These are phyloP conservation scores for Macaria liturata DNA, from an alignment of 2,888 invertebrate species.

Conservation along the genomic window DNA sequence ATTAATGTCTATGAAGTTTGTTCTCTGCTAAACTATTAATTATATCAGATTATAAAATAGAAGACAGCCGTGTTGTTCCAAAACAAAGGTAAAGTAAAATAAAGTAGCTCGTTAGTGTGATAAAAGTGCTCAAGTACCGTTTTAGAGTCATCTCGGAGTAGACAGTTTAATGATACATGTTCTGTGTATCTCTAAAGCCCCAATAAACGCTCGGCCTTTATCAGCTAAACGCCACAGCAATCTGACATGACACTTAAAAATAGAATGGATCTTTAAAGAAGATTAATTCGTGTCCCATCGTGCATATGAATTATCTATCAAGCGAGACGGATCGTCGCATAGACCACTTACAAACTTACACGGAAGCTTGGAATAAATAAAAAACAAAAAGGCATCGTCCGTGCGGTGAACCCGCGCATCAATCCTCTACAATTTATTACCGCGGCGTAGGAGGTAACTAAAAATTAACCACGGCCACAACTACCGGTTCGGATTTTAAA, in stretches of 20 bases:
- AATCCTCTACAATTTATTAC: constrained; percentile 67
- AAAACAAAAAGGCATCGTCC: constrained; percentile 34
- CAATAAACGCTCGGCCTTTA: constrained; percentile 43
- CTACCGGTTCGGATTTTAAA: constrained; percentile 69
- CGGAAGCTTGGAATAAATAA: constrained; percentile 47
- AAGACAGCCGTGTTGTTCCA: too few relatives aligned
- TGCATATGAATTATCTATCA: constrained; percentile 59
- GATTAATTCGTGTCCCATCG: constrained; percentile 57
- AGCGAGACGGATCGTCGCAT: constrained; percentile 66
- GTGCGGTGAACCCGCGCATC: constrained; percentile 46
- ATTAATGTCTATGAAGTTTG: too few relatives aligned
- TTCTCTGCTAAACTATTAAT: too few relatives aligned
- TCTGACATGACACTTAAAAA: constrained; percentile 53
- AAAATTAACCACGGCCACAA: constrained; percentile 70
- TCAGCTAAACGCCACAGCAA: constrained; percentile 47
- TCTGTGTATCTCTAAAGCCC: constrained; percentile 4
- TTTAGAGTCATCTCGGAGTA: too few relatives aligned
- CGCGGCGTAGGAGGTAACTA: constrained; percentile 74
- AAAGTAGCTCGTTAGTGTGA: too few relatives aligned
- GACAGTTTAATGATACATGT: not conserved
- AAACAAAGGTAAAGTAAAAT: too few relatives aligned
- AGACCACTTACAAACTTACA: constrained; percentile 60
- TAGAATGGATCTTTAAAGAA: constrained; percentile 49
- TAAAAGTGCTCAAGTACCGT: too few relatives aligned
- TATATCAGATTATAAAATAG: too few relatives aligned